Conservation (phyloP, 2,797 vertebrate genomes). For the Thalassophryne amazonica region DNA sequence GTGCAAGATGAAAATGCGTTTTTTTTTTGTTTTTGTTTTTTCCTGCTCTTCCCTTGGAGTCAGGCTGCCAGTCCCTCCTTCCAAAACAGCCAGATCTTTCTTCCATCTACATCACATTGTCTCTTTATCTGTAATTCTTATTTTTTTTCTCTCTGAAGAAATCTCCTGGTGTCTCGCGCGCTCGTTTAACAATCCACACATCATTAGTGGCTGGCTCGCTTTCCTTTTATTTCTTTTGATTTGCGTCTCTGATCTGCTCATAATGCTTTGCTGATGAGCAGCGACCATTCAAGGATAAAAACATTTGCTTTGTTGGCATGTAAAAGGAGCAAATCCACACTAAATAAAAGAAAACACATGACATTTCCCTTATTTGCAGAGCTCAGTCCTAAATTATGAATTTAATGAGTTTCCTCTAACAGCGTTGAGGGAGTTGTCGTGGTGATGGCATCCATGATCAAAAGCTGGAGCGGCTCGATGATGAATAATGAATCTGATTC, state of each 20-base stretch:
- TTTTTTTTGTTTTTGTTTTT: too few species aligned
- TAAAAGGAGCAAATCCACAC: background rate
- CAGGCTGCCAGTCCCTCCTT: constrained; percentile 25
- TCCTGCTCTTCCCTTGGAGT: constrained; percentile 30
- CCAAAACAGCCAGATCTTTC: constrained; percentile 26
- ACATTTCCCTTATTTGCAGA: background rate
- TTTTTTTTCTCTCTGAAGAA: background rate
- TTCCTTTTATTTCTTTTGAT: constrained; percentile 34
- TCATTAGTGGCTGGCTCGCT: constrained; percentile 30
- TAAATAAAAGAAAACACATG: background rate
- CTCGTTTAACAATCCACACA: constrained; percentile 37
- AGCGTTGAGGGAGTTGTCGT: background rate
- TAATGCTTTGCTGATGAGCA: constrained; percentile 7
- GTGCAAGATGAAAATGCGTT: constrained; percentile 26
- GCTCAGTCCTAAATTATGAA: constrained; percentile 1
- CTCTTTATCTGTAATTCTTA: constrained; percentile 6
- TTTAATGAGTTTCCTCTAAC: background rate
- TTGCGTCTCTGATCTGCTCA: constrained; percentile 6
- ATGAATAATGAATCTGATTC: constrained; percentile 7
- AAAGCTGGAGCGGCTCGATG: constrained; percentile 5
- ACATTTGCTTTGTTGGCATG: constrained; percentile 16
- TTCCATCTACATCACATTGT: constrained; percentile 8
- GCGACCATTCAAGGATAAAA: background rate
- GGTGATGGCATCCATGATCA: background rate
- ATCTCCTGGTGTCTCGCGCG: constrained; percentile 28